phyloP scores from a whole-genome alignment of 2,888 invertebrate genomes.

The Amiota communis region DNA sequence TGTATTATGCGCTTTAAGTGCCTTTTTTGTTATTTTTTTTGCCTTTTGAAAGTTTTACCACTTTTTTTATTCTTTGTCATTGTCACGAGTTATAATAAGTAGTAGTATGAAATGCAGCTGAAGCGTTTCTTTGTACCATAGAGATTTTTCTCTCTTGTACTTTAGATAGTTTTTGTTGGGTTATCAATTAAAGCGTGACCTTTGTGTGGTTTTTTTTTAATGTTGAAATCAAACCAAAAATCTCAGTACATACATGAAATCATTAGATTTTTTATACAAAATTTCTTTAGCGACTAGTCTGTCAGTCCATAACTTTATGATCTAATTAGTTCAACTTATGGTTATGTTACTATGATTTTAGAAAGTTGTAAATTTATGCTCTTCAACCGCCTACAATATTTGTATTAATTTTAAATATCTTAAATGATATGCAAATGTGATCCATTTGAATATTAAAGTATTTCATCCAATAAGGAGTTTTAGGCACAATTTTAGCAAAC shows the following conservation, averaged over 20 bases:
- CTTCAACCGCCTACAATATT: too few species aligned
- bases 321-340: conserved; percentile 55
- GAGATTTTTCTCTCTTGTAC: conserved; percentile 35
- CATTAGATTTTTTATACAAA: background rate
- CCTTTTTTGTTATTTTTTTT: conserved; percentile 26
- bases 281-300: background rate
- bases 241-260: background rate
- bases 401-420: too few species aligned
- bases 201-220: conserved; percentile 61
- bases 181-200: conserved; percentile 67
- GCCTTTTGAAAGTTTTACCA: conserved; percentile 6
- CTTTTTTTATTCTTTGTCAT: conserved; percentile 43
- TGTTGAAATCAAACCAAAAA: background rate
- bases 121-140: background rate
- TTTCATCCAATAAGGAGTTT: too few species aligned
- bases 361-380: too few species aligned
- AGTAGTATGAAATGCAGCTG: conserved; percentile 44
- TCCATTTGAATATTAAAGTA: too few species aligned
- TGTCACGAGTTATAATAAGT: conserved; percentile 42
- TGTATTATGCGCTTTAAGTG: conserved; percentile 20
- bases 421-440: too few species aligned
- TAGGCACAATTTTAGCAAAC: too few species aligned
- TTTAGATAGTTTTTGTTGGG: conserved; percentile 32
- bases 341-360: too few species aligned
- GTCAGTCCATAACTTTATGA: conserved; percentile 52